Percentiles rank a stretch among this genome's conserved stretches.
phyloP scores from a whole-genome alignment of 1,140 invertebrate species.

The Dysdera silvatica region DNA sequence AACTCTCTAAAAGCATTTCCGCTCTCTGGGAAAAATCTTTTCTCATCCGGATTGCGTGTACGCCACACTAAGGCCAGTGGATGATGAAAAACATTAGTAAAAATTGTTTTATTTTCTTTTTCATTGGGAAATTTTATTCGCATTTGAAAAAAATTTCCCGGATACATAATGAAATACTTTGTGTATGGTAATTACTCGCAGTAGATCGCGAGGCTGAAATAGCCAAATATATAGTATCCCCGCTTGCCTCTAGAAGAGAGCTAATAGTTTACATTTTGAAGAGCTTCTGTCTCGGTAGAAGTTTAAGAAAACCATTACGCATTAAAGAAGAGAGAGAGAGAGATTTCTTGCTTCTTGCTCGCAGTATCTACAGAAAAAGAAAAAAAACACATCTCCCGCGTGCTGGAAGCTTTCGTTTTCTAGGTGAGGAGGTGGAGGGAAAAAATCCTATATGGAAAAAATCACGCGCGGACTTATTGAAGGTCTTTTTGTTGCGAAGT shows the following conservation, averaged over 20 bases:
- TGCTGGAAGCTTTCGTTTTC: no score
- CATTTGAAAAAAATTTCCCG: constrained; percentile 21
- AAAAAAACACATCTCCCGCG: no score
- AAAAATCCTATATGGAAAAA: no score
- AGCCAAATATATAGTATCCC: not conserved
- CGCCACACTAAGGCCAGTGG: constrained; percentile 18
- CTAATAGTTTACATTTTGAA: constrained; percentile 25
- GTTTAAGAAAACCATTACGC: constrained; percentile 18
- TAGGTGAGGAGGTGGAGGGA: no score
- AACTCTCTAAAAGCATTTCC: no score
- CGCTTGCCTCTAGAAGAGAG: not conserved
- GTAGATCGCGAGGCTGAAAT: not conserved
- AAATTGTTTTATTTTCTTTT: constrained; percentile 4
- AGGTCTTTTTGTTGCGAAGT: not conserved
- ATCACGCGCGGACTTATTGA: no score
- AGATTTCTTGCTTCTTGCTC: constrained; percentile 12
- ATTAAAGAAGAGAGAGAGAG: constrained; percentile 10
- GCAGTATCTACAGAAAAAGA: constrained; percentile 4
- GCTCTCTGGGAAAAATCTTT: no score
- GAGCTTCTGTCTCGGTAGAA: constrained; percentile 8
- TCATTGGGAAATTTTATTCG: constrained; percentile 18
- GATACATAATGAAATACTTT: constrained; percentile 26
- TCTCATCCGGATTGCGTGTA: no score
- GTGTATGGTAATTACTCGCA: constrained; percentile 26
- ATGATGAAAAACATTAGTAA: constrained; percentile 28